phyloP scores from a whole-genome alignment of 2,888 invertebrate species.

The Caradrina kadenii region DNA sequence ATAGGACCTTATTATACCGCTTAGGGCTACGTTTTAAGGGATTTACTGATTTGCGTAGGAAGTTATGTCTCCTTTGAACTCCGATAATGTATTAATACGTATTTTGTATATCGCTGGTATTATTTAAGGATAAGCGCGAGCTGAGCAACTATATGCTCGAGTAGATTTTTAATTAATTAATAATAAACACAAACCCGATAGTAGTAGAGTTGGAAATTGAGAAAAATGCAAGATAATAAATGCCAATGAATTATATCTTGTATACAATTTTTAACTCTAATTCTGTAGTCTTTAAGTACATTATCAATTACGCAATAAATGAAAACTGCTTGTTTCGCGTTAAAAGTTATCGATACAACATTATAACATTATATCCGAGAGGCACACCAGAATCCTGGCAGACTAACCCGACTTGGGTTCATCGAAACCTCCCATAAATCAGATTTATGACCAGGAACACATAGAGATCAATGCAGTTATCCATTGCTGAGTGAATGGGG shows the following conservation, averaged over 20 bases:
- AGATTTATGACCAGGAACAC: constrained; percentile 52
- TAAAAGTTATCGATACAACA: not conserved
- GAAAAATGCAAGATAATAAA: too few species aligned
- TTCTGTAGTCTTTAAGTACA: too few species aligned
- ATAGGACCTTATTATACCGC: constrained; percentile 38
- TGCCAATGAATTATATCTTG: too few species aligned
- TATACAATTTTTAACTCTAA: too few species aligned
- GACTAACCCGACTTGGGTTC: constrained; percentile 22
- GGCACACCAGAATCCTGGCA: constrained; percentile 30
- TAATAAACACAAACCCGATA: too few species aligned
- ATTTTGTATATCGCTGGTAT: too few species aligned
- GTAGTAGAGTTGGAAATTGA: too few species aligned
- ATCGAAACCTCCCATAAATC: constrained; percentile 42
- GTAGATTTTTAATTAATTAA: too few species aligned
- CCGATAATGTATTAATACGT: too few species aligned
- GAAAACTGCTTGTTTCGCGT: not conserved
- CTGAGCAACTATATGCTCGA: too few species aligned
- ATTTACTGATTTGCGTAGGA: constrained; percentile 1
- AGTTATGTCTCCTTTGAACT: not conserved
- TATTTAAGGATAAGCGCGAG: too few species aligned
- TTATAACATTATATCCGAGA: not conserved
- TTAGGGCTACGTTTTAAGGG: constrained; percentile 18
- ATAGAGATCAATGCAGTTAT: constrained; percentile 41
- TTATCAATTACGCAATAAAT: not conserved
- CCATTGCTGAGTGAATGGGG: constrained; percentile 11